Conservation (phyloP, 2,797 vertebrate species). For the Halcyon chelicuti region DNA sequence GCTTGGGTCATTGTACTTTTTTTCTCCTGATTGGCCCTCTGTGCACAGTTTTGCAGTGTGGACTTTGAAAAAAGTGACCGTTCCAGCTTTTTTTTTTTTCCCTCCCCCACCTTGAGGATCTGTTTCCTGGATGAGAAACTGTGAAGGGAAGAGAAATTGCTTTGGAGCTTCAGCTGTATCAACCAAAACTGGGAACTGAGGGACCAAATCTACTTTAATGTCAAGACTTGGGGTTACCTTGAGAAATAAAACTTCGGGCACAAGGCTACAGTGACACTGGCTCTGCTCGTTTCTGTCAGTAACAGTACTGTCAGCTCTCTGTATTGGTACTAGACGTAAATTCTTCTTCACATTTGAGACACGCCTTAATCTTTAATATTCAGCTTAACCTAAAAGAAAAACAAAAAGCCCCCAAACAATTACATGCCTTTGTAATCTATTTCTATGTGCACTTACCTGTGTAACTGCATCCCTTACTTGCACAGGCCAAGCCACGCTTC, state of each 20-base stretch:
- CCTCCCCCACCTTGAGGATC: neutral
- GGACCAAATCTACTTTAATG: neutral
- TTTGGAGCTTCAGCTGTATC: neutral
- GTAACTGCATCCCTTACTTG: slow-evolving; percentile 42
- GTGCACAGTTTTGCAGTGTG: neutral
- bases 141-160: neutral
- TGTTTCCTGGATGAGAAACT: neutral
- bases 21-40: neutral
- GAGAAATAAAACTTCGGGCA: neutral
- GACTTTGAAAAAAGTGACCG: neutral
- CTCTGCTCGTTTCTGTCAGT: neutral
- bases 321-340: neutral
- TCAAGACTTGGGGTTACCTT: neutral
- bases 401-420: neutral
- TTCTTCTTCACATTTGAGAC: neutral
- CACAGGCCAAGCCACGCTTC: neutral
- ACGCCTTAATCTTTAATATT: neutral
- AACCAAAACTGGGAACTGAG: neutral
- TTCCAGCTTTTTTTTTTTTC: neutral
- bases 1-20: neutral
- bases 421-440: slow-evolving; percentile 19
- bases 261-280: neutral
- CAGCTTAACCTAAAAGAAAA: neutral
- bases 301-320: neutral
- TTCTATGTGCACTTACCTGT: slow-evolving; percentile 11